Evolutionary conservation across 2,888 invertebrate species (phyloP), one percentile per base, ranked within the genome.

Genomic region (Oeneis ivallda): DNA sequence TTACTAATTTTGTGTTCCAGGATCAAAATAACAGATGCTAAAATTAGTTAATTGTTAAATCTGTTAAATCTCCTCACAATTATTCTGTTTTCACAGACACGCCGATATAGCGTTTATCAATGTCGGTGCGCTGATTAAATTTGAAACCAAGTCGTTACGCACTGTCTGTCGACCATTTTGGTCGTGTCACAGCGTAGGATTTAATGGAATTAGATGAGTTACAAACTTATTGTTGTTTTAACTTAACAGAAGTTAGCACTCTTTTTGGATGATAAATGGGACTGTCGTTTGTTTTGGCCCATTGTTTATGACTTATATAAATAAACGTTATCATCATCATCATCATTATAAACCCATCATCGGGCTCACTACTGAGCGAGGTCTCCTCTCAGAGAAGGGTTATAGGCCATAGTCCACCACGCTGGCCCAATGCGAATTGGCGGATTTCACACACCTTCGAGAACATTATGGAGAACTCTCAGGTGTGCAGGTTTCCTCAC

Each of bases 61-160:
- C 34, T 9, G 56, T 56, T 37, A 6, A 41, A 5, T 45, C 43
- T 26, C n/a, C 45, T 45, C 45, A 64, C 66, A 61, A 64, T 66
- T 83, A 83, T 80, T 79, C 74, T 75, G 71, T 73, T 76, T 77
- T 76, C 78, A 74, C 77, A 60, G 50, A 60, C 68, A 71, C 72
- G 74, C 73, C 71, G 60, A 74, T 74, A 76, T 73, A 64, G 53
- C 69, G 67, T 83, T 83, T 81, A 76, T 82, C 79, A 82, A 73
- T 73, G 79, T 79, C 81, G 67, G 67, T 69, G 62, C 69, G 68
- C 61, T 70, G 70, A 72, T 74, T 72, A 67, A 71, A 70, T 71
- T 72, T 71, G 71, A 68, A 69, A 67, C 66, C 70, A 70, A 72
- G 54, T 69, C 70, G 70, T 70, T 71, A 70, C 68, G 69, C 63